Percentiles rank a stretch among this genome's conserved stretches.
Evolutionary conservation across 2,888 invertebrate genomes (phyloP).

Genomic region (Mythimna loreyi): DNA sequence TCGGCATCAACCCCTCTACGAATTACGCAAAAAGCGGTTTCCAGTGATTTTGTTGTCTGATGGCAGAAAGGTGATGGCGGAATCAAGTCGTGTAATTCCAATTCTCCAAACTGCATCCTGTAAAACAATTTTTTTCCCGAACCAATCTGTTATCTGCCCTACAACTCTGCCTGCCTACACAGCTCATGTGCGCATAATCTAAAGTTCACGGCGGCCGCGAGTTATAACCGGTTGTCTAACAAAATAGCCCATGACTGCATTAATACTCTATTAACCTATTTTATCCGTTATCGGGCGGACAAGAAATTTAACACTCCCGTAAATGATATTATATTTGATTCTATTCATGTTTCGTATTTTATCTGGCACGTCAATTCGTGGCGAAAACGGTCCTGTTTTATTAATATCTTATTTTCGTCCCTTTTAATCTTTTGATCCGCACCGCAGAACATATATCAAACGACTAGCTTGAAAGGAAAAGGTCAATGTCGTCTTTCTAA

Average conservation of each 20-base stretch:
- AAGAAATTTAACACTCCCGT: conserved; percentile 58
- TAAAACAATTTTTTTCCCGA: not conserved
- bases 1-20: not conserved
- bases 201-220: conserved; percentile 53
- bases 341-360: conserved; percentile 12
- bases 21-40: not conserved
- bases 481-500: conserved; percentile 4
- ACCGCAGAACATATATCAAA: not conserved
- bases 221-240: conserved; percentile 52
- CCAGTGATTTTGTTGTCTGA: too few species aligned
- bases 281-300: conserved; percentile 62
- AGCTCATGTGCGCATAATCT: conserved; percentile 25
- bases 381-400: too few species aligned
- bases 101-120: too few species aligned
- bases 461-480: conserved; percentile 11
- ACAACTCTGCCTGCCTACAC: not conserved
- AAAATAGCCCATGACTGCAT: conserved; percentile 58
- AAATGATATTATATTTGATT: conserved; percentile 45
- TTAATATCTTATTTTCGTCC: too few species aligned
- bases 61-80: too few species aligned
- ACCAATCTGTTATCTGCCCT: not conserved
- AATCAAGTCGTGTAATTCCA: too few species aligned
- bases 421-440: conserved; percentile 1
- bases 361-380: not conserved
- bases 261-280: conserved; percentile 73